phyloP scores from a whole-genome alignment of 2,888 invertebrate species.

The Ecdyonurus torrentis region DNA sequence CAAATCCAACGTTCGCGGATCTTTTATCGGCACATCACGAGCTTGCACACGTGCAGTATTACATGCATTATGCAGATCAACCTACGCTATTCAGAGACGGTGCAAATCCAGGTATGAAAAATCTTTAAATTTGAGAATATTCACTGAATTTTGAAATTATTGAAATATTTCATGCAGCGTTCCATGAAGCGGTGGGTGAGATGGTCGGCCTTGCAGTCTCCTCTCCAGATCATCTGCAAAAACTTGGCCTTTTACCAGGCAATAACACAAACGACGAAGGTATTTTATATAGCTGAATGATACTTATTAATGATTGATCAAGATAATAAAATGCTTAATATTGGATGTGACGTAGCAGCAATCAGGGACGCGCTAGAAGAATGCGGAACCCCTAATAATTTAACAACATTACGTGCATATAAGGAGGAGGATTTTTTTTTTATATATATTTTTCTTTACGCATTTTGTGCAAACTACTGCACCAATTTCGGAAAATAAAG shows the following conservation, averaged over 20 bases:
- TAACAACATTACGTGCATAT: no score
- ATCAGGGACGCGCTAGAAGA: no score
- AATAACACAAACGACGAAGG: conserved; percentile 31
- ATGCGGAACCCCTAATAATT: no score
- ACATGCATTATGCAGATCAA: conserved; percentile 57
- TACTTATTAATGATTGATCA: no score
- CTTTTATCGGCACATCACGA: conserved; percentile 64
- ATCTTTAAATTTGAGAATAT: neutral
- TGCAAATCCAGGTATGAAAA: conserved; percentile 53
- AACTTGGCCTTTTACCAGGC: conserved; percentile 47
- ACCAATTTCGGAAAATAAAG: no score
- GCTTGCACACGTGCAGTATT: conserved; percentile 71
- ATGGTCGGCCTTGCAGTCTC: conserved; percentile 58
- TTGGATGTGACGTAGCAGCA: no score
- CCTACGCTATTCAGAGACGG: conserved; percentile 61
- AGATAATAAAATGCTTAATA: no score
- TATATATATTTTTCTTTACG: no score
- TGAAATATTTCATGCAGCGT: conserved; percentile 35
- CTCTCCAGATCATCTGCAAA: conserved; percentile 56
- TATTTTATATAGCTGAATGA: no score
- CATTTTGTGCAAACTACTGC: no score
- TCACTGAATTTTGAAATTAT: neutral
- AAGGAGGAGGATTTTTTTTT: no score
- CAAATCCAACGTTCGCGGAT: conserved; percentile 59
- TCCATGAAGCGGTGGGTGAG: conserved; percentile 74